phyloP scores from a whole-genome alignment of 2,797 vertebrate genomes.

The Alauda arvensis region DNA sequence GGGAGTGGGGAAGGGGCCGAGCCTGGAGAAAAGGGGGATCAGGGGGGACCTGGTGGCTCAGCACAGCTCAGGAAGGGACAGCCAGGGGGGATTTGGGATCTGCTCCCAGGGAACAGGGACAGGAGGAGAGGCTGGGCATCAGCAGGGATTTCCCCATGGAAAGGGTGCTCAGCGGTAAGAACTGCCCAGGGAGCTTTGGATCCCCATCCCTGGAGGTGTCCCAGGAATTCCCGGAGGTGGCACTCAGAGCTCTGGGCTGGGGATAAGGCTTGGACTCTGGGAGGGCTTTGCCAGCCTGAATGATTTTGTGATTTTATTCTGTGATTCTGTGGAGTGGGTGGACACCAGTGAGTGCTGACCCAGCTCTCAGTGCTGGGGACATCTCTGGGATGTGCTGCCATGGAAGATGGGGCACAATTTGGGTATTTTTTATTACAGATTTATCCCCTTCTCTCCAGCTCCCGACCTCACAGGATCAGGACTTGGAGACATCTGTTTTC shows the following conservation, averaged over 20 bases:
- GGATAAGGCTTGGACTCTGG: not conserved
- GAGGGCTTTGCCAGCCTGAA: not conserved
- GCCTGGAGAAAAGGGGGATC: not conserved
- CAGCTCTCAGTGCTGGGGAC: not conserved
- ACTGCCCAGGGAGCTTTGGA: not conserved
- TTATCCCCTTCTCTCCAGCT: not conserved
- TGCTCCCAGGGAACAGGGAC: not conserved
- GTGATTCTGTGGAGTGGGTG: not conserved
- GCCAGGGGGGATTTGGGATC: fast-evolving
- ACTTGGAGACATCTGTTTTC: not conserved
- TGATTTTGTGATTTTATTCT: not conserved
- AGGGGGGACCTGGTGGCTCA: not conserved
- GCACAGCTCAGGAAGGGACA: not conserved
- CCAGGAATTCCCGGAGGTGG: fast-evolving
- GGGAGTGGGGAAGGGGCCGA: not conserved
- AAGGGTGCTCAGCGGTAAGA: fast-evolving
- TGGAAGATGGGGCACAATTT: not conserved
- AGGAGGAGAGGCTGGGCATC: not conserved
- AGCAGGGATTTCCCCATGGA: not conserved
- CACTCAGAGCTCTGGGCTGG: not conserved
- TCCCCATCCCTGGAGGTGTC: not conserved
- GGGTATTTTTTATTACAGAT: not conserved
- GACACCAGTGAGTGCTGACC: not conserved
- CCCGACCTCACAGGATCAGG: fast-evolving
- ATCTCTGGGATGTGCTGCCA: not conserved